These are phyloP conservation scores for Melipona beecheii DNA, from an alignment of 2,888 invertebrate genomes.

Conservation along the genomic window DNA sequence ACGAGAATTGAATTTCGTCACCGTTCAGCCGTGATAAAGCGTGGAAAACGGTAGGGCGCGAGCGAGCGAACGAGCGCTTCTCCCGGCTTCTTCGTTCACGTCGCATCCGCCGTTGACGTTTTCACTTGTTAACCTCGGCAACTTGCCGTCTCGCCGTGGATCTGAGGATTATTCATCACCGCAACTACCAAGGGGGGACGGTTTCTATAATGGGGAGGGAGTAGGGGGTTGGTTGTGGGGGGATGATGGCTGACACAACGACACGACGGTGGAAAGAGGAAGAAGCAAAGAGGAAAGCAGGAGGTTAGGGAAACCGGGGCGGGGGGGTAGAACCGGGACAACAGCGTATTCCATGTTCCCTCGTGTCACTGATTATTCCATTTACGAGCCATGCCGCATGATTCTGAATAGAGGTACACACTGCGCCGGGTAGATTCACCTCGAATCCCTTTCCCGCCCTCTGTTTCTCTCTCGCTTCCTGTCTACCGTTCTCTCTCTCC, in stretches of 20 bases:
- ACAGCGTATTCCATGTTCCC: constrained; percentile 76
- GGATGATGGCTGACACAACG: constrained; percentile 65
- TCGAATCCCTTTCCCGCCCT: constrained; percentile 46
- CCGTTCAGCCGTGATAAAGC: constrained; percentile 39
- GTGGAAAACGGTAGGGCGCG: constrained; percentile 23
- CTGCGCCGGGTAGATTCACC: constrained; percentile 58
- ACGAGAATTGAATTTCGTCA: constrained; percentile 54
- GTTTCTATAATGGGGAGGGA: constrained; percentile 63
- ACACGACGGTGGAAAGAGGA: constrained; percentile 41
- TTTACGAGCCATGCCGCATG: constrained; percentile 77
- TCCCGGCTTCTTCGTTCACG: constrained; percentile 1
- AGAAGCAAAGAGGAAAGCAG: constrained; percentile 52
- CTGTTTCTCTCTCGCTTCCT: constrained; percentile 23
- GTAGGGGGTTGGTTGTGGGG: not conserved
- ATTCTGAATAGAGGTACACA: constrained; percentile 76
- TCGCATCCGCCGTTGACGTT: constrained; percentile 52
- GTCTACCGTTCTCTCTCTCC: constrained; percentile 8
- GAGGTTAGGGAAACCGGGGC: constrained; percentile 48
- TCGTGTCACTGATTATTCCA: constrained; percentile 81
- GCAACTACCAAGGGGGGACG: constrained; percentile 67
- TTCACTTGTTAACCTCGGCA: constrained; percentile 74
- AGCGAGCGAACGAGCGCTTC: not conserved
- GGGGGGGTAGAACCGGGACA: constrained; percentile 69
- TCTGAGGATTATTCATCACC: constrained; percentile 77
- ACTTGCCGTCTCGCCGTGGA: constrained; percentile 69